Base-by-base conservation (phyloP, 2,888 invertebrate species). In the Luperina nickerlii region DNA sequence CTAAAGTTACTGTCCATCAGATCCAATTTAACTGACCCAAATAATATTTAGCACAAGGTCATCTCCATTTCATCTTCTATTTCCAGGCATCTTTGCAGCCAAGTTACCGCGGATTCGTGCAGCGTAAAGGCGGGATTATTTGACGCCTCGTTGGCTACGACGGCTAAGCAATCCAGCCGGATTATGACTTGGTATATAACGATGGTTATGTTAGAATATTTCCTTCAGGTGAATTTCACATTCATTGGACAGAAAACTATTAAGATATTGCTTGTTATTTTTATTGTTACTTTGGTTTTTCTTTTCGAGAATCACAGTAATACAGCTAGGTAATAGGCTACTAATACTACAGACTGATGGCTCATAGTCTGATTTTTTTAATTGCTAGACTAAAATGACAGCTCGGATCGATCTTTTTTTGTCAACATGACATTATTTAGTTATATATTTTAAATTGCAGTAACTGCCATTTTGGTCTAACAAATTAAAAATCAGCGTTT, bases 101-200 rank as follows among this genome's bases (percentile, higher is more conserved):
- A 89, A 88, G 86, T 89, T 87, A 83, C 78, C 81, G 69, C 78
- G 72, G 57, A 80, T 78, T 84, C 83, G 80, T 88, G 86, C 85
- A 82, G 84, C 89, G 87, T 92, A 91, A 92, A 90, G 87, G 91
- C 90, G 86, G 88, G 91, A 86, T 91, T 92, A 91, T 91, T 90
- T 90, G 91, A 89, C 89, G 91, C 90, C 83, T 90, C 89, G 88
- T 90, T 90, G 90, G 87, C 83, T 87, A 75, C 85, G 85, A 91
- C 88, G 86, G 89, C 88, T 83, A 83, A 81, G 82, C 85, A 88
- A 91, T 87, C 83, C 86, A 81, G 79, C 78, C 78, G 78, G 88
- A 87, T 89, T 90, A 89, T 87, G 84, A 88, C 85, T 78, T 76
- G 76, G 67, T 79, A 74, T 79, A 74, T 38, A 38, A 38, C 71